A percentile compares a stretch with the other conserved stretches of the same genome.
Conservation (phyloP, 2,888 invertebrate species). For the Leptinotarsa peninsularis region DNA sequence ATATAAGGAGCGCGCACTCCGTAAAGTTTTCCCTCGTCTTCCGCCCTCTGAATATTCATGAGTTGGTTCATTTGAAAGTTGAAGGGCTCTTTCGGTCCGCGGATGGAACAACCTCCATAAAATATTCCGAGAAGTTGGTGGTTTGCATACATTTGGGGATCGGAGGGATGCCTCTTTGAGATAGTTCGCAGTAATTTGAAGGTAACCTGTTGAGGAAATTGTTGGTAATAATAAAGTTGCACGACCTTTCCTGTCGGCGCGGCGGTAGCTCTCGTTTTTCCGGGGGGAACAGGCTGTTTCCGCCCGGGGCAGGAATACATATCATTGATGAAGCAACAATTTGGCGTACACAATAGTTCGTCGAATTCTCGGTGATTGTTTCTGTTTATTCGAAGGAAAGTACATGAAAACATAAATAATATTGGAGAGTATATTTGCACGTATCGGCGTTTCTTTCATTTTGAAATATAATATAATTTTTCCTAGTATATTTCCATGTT, state of each 20-base stretch:
- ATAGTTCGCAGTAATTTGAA: not conserved
- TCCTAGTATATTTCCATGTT: no score
- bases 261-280: not conserved
- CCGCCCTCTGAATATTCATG: slow-evolving; percentile 16
- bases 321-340: no score
- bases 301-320: no score
- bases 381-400: no score
- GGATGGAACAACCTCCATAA: slow-evolving; percentile 3
- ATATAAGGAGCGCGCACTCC: not conserved
- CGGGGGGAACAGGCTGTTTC: not conserved
- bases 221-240: not conserved
- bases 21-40: slow-evolving; percentile 2
- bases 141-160: slow-evolving; percentile 13
- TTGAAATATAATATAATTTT: no score
- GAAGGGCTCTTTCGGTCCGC: slow-evolving; percentile 14
- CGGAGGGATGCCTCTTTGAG: not conserved
- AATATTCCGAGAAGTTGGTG: slow-evolving; percentile 12
- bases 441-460: no score
- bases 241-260: not conserved
- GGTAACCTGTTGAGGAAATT: slow-evolving; percentile 9
- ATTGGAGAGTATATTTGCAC: no score
- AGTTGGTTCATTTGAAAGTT: slow-evolving; percentile 10
- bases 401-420: no score
- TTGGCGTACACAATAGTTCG: no score
- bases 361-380: no score